Conservation (phyloP, 2,797 vertebrate genomes). For the Melanotaenia pygmaea region DNA sequence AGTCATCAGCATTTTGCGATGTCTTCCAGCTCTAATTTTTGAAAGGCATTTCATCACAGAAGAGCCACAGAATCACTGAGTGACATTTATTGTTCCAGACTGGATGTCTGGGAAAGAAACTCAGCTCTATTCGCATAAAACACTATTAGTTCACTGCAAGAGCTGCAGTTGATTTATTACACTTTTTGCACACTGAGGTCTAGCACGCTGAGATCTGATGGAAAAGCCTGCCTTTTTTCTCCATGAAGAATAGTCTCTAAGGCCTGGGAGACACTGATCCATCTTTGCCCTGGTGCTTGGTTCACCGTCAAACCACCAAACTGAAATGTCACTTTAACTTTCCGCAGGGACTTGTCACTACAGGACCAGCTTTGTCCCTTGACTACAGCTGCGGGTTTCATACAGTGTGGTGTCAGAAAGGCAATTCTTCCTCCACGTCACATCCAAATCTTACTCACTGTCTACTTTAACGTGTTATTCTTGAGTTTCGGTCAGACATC, state of each 20-base stretch:
- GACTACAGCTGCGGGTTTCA: conserved; percentile 56
- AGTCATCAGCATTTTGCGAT: conserved; percentile 39
- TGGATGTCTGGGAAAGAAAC: conserved; percentile 36
- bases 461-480: conserved; percentile 63
- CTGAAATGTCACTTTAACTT: conserved; percentile 78
- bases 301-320: conserved; percentile 66
- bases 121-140: conserved; percentile 46
- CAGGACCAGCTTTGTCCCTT: conserved; percentile 56
- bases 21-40: conserved; percentile 35
- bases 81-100: conserved; percentile 56
- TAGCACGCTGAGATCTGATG: conserved; percentile 20
- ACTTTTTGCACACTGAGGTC: conserved; percentile 40
- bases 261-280: conserved; percentile 63
- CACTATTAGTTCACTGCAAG: conserved; percentile 44
- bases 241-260: conserved; percentile 57
- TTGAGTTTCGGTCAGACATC: conserved; percentile 47
- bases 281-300: conserved; percentile 57
- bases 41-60: conserved; percentile 35
- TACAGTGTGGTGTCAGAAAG: conserved; percentile 60
- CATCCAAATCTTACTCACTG: conserved; percentile 61
- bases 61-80: conserved; percentile 43
- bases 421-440: conserved; percentile 53
- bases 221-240: conserved; percentile 40
- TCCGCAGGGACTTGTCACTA: conserved; percentile 63
- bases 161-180: conserved; percentile 47